Base-by-base conservation (phyloP, 1,140 invertebrate species). In the Babylonia areolata region DNA sequence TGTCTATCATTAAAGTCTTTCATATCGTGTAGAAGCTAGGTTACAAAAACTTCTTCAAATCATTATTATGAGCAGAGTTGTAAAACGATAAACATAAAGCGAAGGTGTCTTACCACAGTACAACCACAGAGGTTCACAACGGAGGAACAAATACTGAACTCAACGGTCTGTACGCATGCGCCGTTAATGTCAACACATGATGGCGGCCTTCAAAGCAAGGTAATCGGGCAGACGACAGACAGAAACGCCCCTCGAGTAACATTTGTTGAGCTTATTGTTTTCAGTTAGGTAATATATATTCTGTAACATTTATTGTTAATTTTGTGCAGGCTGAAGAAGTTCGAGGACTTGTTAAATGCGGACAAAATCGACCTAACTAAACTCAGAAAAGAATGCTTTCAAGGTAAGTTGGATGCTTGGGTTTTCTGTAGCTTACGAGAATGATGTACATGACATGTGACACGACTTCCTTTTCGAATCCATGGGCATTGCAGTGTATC, bases 131-230 rank as follows among this genome's bases (percentile, higher is more conserved):
- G 12, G 9, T 31, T 31, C 69, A 28, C 12, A 9, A 28, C 23
- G 69, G 46, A 51, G 46, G 46, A 51, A 9, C 9, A 51, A 51
- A 17, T 51, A 51, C 46, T 51, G 9, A 17, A 51, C 17, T 12
- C 0, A 0, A 51, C 46, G 17, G 46, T 51, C 17, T 37, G 33
- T 58, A 64, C 86, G 84, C 86, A 81, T 87, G 89, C 85, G 84
- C 64, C 39, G 2, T 81, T 28, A 75, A 85, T 87, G 87, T 89
- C 89, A 89, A 90, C 87, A 88, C 64, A 88, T 88, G 81, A 90
- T 90, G 89, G 89, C 89, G 84, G 90, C 90, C 75, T 88, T 89
- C 87, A 89, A 88, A 80, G 89, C 90, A 71, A 90, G 90, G 90
- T 90, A 42, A 54, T 83, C 73, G 71, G 64, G 84, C 85, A 71